Conservation (phyloP, 2,797 vertebrate species). For the Acanthurus leucopareius region DNA sequence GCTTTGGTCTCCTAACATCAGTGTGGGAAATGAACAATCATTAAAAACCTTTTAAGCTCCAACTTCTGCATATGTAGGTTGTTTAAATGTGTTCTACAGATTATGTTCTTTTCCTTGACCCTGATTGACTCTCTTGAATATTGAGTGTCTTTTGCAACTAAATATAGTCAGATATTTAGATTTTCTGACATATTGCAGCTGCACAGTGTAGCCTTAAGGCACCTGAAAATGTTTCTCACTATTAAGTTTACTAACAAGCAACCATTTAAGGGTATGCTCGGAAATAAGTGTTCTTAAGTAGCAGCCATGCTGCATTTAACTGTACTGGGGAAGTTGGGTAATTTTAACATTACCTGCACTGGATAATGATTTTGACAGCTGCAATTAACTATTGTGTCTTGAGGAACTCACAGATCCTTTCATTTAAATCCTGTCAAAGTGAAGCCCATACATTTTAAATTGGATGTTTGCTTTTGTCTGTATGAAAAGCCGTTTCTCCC, state of each 20-base stretch:
- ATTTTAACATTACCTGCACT: not conserved
- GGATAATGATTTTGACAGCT: conserved; percentile 1
- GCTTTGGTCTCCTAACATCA: conserved; percentile 7
- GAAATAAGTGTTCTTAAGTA: not conserved
- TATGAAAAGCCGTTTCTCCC: not conserved
- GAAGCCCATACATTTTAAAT: not conserved
- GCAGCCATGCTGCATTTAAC: not conserved
- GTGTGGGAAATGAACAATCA: conserved; percentile 20
- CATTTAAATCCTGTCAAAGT: not conserved
- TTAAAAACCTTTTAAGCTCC: not conserved
- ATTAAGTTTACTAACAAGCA: not conserved
- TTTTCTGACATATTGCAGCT: not conserved
- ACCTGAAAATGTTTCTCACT: not conserved
- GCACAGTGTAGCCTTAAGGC: not conserved
- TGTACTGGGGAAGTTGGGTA: not conserved
- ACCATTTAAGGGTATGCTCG: not conserved
- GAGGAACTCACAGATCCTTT: not conserved
- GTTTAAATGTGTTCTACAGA: not conserved
- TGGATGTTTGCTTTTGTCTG: not conserved
- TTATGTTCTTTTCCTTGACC: not conserved
- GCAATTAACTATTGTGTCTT: not conserved
- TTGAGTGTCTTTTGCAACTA: not conserved
- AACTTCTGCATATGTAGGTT: conserved; percentile 1
- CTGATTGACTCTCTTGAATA: not conserved
- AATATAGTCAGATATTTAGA: not conserved